Evolutionary conservation across 2,113 vertebrate species (phyloP).

Genomic region (Hippoglossus stenolepis): DNA sequence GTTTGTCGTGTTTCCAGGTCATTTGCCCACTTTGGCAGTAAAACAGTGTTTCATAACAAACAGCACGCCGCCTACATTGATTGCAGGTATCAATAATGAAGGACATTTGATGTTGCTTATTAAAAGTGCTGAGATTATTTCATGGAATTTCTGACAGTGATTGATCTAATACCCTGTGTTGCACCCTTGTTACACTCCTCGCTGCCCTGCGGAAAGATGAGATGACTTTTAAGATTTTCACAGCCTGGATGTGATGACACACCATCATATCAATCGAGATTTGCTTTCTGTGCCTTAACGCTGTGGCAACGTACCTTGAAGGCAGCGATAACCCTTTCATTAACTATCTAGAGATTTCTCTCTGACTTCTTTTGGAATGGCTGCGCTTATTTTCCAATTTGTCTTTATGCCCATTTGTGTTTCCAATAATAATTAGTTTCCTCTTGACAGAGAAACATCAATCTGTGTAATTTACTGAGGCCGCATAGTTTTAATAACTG

Average conservation of each 20-base stretch:
- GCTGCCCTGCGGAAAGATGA: constrained; percentile 37
- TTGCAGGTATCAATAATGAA: constrained; percentile 55
- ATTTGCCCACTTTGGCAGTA: constrained; percentile 41
- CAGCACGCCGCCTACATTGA: constrained; percentile 26
- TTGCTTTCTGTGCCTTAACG: constrained; percentile 27
- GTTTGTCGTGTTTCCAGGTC: constrained; percentile 47
- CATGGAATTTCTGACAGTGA: constrained; percentile 55
- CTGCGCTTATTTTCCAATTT: background rate
- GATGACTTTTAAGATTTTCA: constrained; percentile 59
- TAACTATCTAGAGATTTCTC: background rate
- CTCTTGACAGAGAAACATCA: background rate
- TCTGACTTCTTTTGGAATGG: background rate
- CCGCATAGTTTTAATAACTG: background rate
- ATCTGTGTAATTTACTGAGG: background rate
- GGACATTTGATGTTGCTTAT: constrained; percentile 30
- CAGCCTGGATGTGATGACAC: constrained; percentile 50
- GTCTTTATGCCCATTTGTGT: background rate
- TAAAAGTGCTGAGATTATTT: constrained; percentile 50
- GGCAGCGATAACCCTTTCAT: constrained; percentile 15
- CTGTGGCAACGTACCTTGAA: constrained; percentile 27
- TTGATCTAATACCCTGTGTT: constrained; percentile 42
- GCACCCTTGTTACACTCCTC: constrained; percentile 33
- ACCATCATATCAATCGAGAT: constrained; percentile 33
- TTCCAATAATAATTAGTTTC: background rate
- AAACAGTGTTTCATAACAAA: constrained; percentile 32